Evolutionary conservation across 2,888 invertebrate species (phyloP).

Genomic region (Drosophila emarginata): DNA sequence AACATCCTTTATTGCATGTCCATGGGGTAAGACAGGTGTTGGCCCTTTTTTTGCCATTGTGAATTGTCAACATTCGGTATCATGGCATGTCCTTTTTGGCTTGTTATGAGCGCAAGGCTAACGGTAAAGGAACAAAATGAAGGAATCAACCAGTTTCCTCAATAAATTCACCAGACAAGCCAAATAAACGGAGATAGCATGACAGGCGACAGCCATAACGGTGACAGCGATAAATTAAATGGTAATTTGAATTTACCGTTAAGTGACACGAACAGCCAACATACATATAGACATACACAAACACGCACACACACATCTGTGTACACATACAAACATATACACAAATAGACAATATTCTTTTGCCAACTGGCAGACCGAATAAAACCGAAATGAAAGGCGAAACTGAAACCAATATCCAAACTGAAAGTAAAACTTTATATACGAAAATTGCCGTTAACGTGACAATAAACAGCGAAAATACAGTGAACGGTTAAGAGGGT

Average conservation of each 20-base stretch:
- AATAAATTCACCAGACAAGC: conserved; percentile 59
- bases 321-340: conserved; percentile 24
- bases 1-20: neutral
- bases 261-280: conserved; percentile 67
- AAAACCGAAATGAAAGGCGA: conserved; percentile 54
- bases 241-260: conserved; percentile 78
- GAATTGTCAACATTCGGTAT: conserved; percentile 43
- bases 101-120: conserved; percentile 59
- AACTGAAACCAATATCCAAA: conserved; percentile 47
- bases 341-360: conserved; percentile 28
- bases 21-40: conserved; percentile 27
- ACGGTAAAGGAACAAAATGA: conserved; percentile 31
- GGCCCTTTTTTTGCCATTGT: neutral
- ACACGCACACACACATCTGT: conserved; percentile 12
- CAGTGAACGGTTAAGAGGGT: conserved; percentile 29
- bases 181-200: conserved; percentile 35
- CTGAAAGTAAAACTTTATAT: conserved; percentile 62
- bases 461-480: conserved; percentile 63
- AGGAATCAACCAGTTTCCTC: conserved; percentile 64
- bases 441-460: conserved; percentile 70
- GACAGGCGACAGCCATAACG: conserved; percentile 77
- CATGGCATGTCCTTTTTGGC: conserved; percentile 41
- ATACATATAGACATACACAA: neutral
- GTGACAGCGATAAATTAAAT: conserved; percentile 79
- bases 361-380: conserved; percentile 59